A percentile compares a stretch with the other conserved stretches of the same genome.
phyloP scores from a whole-genome alignment of 1,140 invertebrate genomes.

The Coelopa frigida region DNA sequence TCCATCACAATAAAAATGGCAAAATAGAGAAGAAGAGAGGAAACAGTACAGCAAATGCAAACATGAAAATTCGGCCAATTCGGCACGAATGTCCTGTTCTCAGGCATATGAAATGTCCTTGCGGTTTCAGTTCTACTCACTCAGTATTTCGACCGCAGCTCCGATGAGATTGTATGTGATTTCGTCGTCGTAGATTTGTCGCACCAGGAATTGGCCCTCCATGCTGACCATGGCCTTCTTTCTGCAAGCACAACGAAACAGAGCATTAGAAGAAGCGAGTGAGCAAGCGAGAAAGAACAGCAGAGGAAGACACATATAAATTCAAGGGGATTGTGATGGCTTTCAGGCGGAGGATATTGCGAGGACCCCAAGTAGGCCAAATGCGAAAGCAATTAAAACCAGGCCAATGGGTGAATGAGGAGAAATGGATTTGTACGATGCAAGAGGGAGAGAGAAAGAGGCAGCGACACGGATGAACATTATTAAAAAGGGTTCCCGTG shows the following conservation, averaged over 20 bases:
- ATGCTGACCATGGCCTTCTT: conserved; percentile 86
- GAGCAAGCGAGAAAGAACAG: background rate
- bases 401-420: background rate
- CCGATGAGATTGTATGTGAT: conserved; percentile 89
- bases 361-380: background rate
- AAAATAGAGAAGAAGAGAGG: background rate
- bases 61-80: too few species aligned
- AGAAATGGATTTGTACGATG: too few species aligned
- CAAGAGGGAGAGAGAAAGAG: too few species aligned
- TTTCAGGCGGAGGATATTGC: too few species aligned
- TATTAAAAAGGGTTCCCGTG: too few species aligned
- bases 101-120: too few species aligned
- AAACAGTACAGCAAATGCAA: conserved; percentile 2
- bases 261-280: background rate
- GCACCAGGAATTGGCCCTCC: conserved; percentile 90
- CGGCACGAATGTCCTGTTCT: too few species aligned
- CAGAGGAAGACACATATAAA: background rate
- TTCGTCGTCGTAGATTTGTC: conserved; percentile 92
- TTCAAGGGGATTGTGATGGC: background rate
- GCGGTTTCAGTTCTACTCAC: conserved; percentile 60
- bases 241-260: conserved; percentile 48
- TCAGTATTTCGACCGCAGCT: conserved; percentile 81
- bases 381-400: background rate
- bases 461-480: too few species aligned
- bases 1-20: background rate